Evolutionary conservation across 1,140 invertebrate genomes (phyloP).

Genomic region (Lepidostoma basale): DNA sequence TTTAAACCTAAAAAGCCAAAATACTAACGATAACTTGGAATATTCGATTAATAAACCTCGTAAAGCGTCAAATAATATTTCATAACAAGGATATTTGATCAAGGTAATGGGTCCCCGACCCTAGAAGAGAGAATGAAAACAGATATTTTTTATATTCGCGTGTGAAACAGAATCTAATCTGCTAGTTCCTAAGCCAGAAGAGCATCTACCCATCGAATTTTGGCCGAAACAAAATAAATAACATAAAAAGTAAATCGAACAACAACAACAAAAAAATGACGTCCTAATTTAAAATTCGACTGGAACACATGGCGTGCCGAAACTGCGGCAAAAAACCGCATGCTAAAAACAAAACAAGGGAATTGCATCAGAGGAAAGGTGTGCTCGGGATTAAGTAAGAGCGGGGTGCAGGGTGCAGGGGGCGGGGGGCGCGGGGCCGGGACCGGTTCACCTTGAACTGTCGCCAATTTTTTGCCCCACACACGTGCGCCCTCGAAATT

Average conservation of each 20-base stretch:
- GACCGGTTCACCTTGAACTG: constrained; percentile 44
- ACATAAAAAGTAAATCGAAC: background rate
- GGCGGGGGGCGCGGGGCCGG: background rate
- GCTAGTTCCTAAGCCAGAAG: too few species aligned
- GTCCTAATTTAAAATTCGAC: constrained; percentile 14
- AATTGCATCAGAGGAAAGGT: constrained; percentile 23
- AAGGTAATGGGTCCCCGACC: too few species aligned
- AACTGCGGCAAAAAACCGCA: background rate
- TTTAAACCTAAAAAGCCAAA: too few species aligned
- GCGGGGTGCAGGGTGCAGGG: background rate
- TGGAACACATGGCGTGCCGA: constrained; percentile 20
- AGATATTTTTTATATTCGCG: too few species aligned
- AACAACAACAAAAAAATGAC: background rate
- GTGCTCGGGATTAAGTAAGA: background rate
- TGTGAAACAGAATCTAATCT: too few species aligned
- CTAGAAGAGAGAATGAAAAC: too few species aligned
- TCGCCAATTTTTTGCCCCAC: constrained; percentile 41
- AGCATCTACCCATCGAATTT: background rate
- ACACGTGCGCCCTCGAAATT: constrained; percentile 44
- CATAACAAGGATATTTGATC: too few species aligned
- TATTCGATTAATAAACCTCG: too few species aligned
- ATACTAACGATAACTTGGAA: too few species aligned
- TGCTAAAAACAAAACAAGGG: constrained; percentile 9
- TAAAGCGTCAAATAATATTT: too few species aligned
- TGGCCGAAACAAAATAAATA: background rate